Percentiles rank a stretch among this genome's conserved stretches.
These are phyloP conservation scores for Melanotaenia parkinsoni DNA, from an alignment of 2,797 vertebrate genomes.

Conservation along the genomic window DNA sequence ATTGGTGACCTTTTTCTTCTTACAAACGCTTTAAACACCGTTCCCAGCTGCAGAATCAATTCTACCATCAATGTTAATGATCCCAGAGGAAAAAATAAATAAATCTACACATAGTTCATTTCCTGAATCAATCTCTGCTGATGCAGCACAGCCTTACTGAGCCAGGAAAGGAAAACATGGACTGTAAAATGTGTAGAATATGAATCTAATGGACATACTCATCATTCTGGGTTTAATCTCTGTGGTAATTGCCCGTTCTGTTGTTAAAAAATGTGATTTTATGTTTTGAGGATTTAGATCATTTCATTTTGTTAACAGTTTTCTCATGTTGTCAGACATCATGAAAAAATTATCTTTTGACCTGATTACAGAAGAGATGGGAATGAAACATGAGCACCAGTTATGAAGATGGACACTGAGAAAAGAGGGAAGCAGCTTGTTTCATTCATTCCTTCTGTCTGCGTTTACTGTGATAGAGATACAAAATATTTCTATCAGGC, in stretches of 20 bases:
- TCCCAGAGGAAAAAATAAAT: conserved; percentile 15
- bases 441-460: too few relatives aligned
- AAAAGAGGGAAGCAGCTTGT: too few relatives aligned
- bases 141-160: not conserved
- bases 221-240: conserved; percentile 33
- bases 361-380: too few relatives aligned
- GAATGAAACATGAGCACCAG: too few relatives aligned
- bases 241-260: conserved; percentile 13
- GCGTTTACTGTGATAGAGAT: too few relatives aligned
- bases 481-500: too few relatives aligned
- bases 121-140: conserved; percentile 30
- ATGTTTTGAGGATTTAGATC: conserved; percentile 4
- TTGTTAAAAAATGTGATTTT: conserved; percentile 3
- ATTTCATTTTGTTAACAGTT: conserved; percentile 1
- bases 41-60: not conserved
- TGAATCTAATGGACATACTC: conserved; percentile 35
- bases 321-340: too few relatives aligned
- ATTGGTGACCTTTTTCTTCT: not conserved
- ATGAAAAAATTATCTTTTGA: too few relatives aligned
- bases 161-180: too few relatives aligned
- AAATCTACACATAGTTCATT: conserved; percentile 23
- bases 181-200: conserved; percentile 29
- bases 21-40: conserved; percentile 12
- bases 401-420: too few relatives aligned
- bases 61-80: conserved; percentile 28